Evolutionary conservation across 2,888 invertebrate species (phyloP), one percentile per base, ranked within the genome.

Genomic region (Drosophila gaucha): DNA sequence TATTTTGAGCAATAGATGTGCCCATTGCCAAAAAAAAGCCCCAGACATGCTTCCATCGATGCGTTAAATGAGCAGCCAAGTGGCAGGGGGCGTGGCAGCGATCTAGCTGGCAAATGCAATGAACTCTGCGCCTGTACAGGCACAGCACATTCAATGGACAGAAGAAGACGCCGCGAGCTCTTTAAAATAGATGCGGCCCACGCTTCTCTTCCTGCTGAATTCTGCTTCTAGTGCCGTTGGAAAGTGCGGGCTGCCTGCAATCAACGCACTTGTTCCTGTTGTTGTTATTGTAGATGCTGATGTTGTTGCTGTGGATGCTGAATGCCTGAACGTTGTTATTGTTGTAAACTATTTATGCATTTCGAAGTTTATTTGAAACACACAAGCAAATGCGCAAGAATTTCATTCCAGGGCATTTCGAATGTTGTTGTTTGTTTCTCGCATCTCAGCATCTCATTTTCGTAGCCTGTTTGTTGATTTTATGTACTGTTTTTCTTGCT

Each of bases 311-410:
- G 52, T 12, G 38, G 38, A 44, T 46, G 47, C 14, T 22, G 22
- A 22, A 2, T 12, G 39, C 39, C 22, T 1, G 39, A 22, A 18
- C 18, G 44, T 66, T 83, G 83, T 86, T 83, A 86, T 84, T 86
- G 78, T 84, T 84, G 80, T 84, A 86, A 83, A 83, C 86, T 84
- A 86, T 83, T 84, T 84, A 80, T 86, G 84, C 86, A 72, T 83
- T 83, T 83, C 71, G 83, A 86, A 83, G 83, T 86, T 83, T 86
- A 83, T 86, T 83, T 82, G 78, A 86, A 83, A 80, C 80, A 73
- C 74, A 67, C 65, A 74, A 65, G 66, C 51, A 41, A 74, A 50
- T 63, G 47, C 67, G 41, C 63, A 54, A 55, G 59, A 65, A 74
- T 77, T 82, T 65, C 75, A 73, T 75, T 67, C 69, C 75, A 67